Percentiles rank a stretch among this genome's conserved stretches.
phyloP scores from a whole-genome alignment of 2,797 vertebrate species.

The Acanthis flammea region DNA sequence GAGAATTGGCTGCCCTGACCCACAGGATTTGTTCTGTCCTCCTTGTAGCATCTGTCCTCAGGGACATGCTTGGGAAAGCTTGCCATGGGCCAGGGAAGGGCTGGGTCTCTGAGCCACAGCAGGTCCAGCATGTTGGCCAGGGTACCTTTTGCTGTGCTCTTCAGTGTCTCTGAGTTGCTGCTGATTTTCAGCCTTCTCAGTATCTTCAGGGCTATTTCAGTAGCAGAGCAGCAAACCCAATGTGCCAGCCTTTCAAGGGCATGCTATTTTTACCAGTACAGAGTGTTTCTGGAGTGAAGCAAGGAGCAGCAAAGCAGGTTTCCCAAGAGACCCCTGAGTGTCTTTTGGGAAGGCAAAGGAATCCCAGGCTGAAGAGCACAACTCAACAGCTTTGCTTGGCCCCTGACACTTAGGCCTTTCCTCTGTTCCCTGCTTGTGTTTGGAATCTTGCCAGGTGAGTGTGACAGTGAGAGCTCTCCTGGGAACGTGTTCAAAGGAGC shows the following conservation, averaged over 20 bases:
- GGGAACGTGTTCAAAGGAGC: neutral
- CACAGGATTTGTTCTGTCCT: neutral
- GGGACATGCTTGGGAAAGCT: neutral
- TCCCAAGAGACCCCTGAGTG: neutral
- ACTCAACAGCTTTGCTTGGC: neutral
- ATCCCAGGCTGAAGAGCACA: neutral
- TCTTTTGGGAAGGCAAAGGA: neutral
- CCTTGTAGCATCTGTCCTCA: neutral
- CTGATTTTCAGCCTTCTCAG: neutral
- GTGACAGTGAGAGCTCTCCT: neutral
- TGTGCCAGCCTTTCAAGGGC: neutral
- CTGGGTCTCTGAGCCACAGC: neutral
- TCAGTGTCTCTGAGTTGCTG: rapidly evolving
- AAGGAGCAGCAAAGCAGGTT: neutral
- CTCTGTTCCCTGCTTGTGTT: neutral
- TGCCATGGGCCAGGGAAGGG: neutral
- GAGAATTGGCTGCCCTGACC: neutral
- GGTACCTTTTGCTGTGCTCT: neutral
- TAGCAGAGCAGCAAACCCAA: neutral
- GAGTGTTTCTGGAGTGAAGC: neutral
- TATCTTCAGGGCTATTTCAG: neutral
- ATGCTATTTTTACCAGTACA: neutral
- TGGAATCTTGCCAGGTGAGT: neutral
- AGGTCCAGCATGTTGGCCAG: rapidly evolving
- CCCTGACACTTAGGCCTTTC: neutral